Conservation (phyloP, 2,797 vertebrate genomes). For the Cetoscarus ocellatus region DNA sequence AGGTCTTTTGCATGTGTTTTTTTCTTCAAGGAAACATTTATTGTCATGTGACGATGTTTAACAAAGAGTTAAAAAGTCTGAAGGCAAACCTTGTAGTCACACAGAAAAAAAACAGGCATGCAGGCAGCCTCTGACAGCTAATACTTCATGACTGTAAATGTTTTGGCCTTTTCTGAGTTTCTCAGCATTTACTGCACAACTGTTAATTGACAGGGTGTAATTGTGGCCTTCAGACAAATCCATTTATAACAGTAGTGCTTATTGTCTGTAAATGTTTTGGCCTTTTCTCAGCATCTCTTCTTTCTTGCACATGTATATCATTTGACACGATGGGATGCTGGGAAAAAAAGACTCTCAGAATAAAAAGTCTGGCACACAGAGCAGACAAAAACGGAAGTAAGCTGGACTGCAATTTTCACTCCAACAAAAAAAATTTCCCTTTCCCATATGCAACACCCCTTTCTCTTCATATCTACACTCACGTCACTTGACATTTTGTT, state of each 20-base stretch:
- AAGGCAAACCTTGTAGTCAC: conserved; percentile 22
- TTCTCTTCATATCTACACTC: neutral
- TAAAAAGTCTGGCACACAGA: neutral
- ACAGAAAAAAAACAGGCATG: neutral
- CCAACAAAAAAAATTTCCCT: conserved; percentile 3
- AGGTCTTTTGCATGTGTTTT: neutral
- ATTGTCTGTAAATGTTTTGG: conserved; percentile 32
- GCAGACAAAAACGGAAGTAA: conserved; percentile 26
- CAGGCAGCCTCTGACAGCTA: conserved; percentile 29
- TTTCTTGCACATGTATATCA: conserved; percentile 7
- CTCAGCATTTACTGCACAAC: conserved; percentile 27
- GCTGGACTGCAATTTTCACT: conserved; percentile 37
- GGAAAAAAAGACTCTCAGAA: conserved; percentile 27
- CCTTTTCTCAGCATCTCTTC: conserved; percentile 39
- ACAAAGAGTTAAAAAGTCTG: conserved; percentile 22
- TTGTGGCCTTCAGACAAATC: conserved; percentile 1
- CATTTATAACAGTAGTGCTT: conserved; percentile 8
- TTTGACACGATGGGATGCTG: conserved; percentile 14
- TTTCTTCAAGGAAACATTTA: conserved; percentile 5
- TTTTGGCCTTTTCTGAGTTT: conserved; percentile 50
- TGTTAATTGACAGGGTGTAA: conserved; percentile 18
- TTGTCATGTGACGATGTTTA: conserved; percentile 14
- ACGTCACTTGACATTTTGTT: conserved; percentile 20
- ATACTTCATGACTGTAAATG: conserved; percentile 37
- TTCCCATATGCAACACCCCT: neutral